Conservation (phyloP, 2,888 invertebrate species). For the Cetonia aurata region DNA sequence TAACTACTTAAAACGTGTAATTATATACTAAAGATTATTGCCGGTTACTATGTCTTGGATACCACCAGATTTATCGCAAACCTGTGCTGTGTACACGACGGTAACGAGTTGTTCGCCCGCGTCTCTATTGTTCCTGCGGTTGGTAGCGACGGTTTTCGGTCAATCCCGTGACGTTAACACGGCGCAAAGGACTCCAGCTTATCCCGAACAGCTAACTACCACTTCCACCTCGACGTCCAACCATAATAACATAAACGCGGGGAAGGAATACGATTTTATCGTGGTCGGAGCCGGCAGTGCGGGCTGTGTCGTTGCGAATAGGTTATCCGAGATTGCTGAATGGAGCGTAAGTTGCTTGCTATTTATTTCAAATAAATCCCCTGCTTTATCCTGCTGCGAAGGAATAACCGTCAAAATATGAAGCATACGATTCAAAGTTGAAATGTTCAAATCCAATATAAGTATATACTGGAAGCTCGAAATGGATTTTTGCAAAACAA, state of each 20-base stretch:
- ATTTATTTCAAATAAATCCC: slow-evolving; percentile 2
- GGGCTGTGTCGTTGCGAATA: slow-evolving; percentile 76
- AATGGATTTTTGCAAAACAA: too few relatives aligned
- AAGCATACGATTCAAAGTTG: too few relatives aligned
- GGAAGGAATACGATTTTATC: slow-evolving; percentile 71
- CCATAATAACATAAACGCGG: slow-evolving; percentile 43
- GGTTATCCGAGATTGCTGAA: slow-evolving; percentile 72
- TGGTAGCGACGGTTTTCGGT: slow-evolving; percentile 72
- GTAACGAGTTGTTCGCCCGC: slow-evolving; percentile 73
- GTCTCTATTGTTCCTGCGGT: slow-evolving; percentile 71
- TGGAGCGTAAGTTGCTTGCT: slow-evolving; percentile 69
- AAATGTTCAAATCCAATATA: too few relatives aligned
- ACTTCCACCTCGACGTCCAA: slow-evolving; percentile 29
- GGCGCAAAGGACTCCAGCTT: slow-evolving; percentile 15
- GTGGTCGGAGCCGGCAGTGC: slow-evolving; percentile 78
- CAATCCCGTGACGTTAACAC: slow-evolving; percentile 65
- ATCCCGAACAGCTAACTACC: slow-evolving; percentile 22
- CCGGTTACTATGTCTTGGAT: slow-evolving; percentile 66
- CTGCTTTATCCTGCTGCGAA: too few relatives aligned
- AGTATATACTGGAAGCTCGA: too few relatives aligned
- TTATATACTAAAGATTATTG: slow-evolving; percentile 5
- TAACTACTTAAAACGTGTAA: neutral
- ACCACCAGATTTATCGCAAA: slow-evolving; percentile 70
- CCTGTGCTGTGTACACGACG: slow-evolving; percentile 70
- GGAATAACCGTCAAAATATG: too few relatives aligned